Conservation (phyloP, 2,113 vertebrate species). For the Gallinago jamesoni region DNA sequence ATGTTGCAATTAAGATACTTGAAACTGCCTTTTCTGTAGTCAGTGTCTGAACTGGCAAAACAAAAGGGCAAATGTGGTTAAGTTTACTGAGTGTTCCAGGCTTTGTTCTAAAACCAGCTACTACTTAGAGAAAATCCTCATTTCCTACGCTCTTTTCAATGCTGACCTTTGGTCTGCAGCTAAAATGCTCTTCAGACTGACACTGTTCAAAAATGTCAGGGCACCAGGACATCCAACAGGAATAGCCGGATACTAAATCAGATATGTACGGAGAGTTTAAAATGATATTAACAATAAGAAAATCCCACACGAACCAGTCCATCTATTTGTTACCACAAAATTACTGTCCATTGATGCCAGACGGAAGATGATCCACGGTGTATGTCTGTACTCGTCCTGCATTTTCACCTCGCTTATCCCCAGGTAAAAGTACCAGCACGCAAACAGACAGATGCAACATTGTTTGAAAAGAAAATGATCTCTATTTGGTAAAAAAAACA, state of each 20-base stretch:
- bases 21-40: constrained; percentile 5
- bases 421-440: not conserved
- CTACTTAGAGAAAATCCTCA: not conserved
- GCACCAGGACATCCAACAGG: not conserved
- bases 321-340: not conserved
- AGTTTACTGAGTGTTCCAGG: not conserved
- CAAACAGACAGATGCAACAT: not conserved
- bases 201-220: not conserved
- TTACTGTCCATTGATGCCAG: not conserved
- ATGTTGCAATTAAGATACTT: not conserved
- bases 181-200: not conserved
- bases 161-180: not conserved
- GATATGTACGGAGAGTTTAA: rapidly evolving
- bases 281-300: not conserved
- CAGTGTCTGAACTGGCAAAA: not conserved
- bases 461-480: not conserved
- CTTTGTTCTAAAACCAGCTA: not conserved
- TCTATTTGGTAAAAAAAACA: not conserved
- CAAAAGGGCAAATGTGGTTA: not conserved
- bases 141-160: not conserved
- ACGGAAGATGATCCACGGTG: not conserved
- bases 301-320: rapidly evolving
- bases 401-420: not conserved
- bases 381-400: not conserved
- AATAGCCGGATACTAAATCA: not conserved